Evolutionary conservation across 2,888 invertebrate species (phyloP).

Genomic region (Myopa testacea): DNA sequence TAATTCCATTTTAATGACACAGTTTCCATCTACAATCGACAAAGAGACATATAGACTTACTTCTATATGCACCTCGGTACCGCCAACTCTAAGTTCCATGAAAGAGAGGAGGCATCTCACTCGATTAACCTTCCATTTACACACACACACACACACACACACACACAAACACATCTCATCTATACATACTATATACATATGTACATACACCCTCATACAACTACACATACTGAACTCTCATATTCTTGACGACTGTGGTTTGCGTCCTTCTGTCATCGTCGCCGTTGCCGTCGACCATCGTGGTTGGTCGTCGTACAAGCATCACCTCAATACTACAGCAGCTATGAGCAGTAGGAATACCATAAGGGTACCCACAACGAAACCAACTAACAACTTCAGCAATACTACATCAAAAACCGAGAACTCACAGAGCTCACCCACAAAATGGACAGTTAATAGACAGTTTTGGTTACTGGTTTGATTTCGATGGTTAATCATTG

Average conservation of each 20-base stretch:
- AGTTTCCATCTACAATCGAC: neutral
- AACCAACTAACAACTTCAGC: neutral
- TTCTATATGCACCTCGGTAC: neutral
- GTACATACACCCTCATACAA: neutral
- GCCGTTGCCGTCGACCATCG: neutral
- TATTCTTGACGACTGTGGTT: neutral
- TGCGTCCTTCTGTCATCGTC: neutral
- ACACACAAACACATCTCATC: neutral
- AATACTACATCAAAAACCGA: too few relatives aligned
- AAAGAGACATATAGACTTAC: neutral
- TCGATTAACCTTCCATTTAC: too few relatives aligned
- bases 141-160: neutral
- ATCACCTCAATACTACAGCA: too few relatives aligned
- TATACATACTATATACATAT: too few relatives aligned
- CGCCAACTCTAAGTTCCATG: neutral
- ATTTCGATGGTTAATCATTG: constrained; percentile 21
- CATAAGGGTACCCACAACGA: neutral
- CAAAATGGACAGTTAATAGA: constrained; percentile 27
- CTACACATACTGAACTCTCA: neutral
- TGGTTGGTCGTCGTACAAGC: too few relatives aligned
- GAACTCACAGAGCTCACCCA: constrained; percentile 10
- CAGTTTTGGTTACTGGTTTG: constrained; percentile 18
- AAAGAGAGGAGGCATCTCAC: neutral
- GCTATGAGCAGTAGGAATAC: too few relatives aligned
- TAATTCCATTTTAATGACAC: constrained; percentile 20